phyloP scores from a whole-genome alignment of 2,888 invertebrate species.

The Drosophila heteroneura region DNA sequence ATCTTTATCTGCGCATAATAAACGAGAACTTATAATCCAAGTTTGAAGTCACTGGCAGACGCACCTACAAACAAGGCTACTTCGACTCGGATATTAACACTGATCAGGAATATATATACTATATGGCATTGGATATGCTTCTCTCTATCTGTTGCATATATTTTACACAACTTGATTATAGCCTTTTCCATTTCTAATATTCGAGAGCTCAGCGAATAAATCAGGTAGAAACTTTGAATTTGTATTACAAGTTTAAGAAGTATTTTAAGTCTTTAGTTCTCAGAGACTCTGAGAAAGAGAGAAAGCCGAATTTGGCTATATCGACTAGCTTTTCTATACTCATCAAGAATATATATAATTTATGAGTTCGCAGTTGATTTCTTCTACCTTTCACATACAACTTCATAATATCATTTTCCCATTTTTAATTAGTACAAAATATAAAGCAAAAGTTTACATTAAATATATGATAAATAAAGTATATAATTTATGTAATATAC shows the following conservation, averaged over 20 bases:
- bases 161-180: neutral
- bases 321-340: neutral
- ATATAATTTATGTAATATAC: no score
- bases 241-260: neutral
- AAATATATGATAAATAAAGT: no score
- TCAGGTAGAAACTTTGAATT: fast-evolving
- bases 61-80: neutral
- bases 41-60: fast-evolving
- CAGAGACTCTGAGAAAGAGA: neutral
- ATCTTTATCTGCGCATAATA: neutral
- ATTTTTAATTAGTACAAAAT: no score
- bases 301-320: neutral
- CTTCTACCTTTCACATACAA: neutral
- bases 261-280: neutral
- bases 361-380: fast-evolving
- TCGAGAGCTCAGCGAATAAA: neutral
- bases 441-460: neutral
- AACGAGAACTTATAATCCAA: neutral
- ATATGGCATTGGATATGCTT: neutral
- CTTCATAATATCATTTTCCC: no score
- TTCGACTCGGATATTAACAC: neutral
- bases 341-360: neutral
- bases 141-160: neutral
- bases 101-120: neutral
- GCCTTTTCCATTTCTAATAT: neutral